Evolutionary conservation across 2,113 vertebrate species (phyloP).

Genomic region (Pampusana beccarii): DNA sequence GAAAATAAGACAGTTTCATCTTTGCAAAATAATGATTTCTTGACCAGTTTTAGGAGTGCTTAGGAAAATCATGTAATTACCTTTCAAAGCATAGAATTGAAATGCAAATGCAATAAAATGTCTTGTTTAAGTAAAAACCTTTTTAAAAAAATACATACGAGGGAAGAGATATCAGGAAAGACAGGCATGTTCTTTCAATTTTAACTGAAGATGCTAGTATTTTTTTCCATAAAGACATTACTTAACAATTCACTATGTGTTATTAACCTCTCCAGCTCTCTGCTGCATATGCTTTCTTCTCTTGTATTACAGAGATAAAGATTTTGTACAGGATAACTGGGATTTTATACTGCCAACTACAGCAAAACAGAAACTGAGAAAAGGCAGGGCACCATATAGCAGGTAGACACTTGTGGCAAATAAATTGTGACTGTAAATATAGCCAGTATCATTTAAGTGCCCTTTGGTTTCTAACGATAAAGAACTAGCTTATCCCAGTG

Average conservation of each 20-base stretch:
- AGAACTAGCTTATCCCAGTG: conserved; percentile 31
- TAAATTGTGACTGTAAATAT: conserved; percentile 59
- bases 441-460: conserved; percentile 65
- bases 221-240: not conserved
- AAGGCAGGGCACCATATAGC: not conserved
- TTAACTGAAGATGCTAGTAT: not conserved
- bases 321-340: not conserved
- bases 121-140: not conserved
- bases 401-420: conserved; percentile 22
- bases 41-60: not conserved
- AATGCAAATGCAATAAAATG: not conserved
- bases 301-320: conserved; percentile 14
- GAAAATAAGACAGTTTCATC: not conserved
- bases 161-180: not conserved
- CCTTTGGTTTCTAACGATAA: conserved; percentile 71
- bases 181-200: not conserved
- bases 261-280: not conserved
- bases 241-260: not conserved
- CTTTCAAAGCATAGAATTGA: not conserved
- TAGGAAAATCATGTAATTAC: not conserved
- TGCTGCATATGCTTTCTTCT: not conserved
- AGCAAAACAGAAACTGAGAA: conserved; percentile 37
- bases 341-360: conserved; percentile 40
- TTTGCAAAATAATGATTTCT: not conserved
- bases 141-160: not conserved